Percentiles rank a stretch among this genome's conserved stretches.
Conservation (phyloP, 2,797 vertebrate genomes). For the Strix occidentalis region DNA sequence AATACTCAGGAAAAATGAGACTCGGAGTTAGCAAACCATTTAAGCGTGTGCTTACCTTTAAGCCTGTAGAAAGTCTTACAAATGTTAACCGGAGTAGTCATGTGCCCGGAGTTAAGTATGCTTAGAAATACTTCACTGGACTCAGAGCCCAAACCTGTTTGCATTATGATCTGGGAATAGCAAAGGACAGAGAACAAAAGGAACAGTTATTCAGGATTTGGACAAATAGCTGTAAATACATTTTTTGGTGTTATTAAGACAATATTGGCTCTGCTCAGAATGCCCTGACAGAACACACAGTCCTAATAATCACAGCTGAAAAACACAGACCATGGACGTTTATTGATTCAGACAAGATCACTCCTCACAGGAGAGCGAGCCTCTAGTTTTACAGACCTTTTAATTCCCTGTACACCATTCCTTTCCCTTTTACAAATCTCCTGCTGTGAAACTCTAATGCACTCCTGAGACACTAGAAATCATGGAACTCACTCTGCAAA, state of each 20-base stretch:
- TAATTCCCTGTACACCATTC: slow-evolving; percentile 55
- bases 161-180: not conserved
- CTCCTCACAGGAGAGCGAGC: slow-evolving; percentile 31
- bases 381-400: slow-evolving; percentile 69
- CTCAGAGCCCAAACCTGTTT: slow-evolving; percentile 32
- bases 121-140: slow-evolving; percentile 29
- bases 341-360: slow-evolving; percentile 70
- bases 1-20: not conserved
- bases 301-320: slow-evolving; percentile 35
- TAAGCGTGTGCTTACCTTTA: slow-evolving; percentile 20
- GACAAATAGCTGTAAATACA: slow-evolving; percentile 43
- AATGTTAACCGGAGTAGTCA: slow-evolving; percentile 3
- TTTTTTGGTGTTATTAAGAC: slow-evolving; percentile 26
- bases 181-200: slow-evolving; percentile 24
- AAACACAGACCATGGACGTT: slow-evolving; percentile 10
- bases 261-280: not conserved
- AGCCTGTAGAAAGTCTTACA: not conserved
- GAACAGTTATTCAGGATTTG: slow-evolving; percentile 11
- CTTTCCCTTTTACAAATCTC: slow-evolving; percentile 71
- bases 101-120: slow-evolving; percentile 5
- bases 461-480: slow-evolving; percentile 43
- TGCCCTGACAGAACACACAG: not conserved
- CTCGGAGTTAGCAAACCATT: not conserved
- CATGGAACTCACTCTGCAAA: slow-evolving; percentile 30
- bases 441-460: slow-evolving; percentile 64